Evolutionary conservation across 2,113 vertebrate species (phyloP), one percentile per base, ranked within the genome.

Genomic region (Cacatua alba): DNA sequence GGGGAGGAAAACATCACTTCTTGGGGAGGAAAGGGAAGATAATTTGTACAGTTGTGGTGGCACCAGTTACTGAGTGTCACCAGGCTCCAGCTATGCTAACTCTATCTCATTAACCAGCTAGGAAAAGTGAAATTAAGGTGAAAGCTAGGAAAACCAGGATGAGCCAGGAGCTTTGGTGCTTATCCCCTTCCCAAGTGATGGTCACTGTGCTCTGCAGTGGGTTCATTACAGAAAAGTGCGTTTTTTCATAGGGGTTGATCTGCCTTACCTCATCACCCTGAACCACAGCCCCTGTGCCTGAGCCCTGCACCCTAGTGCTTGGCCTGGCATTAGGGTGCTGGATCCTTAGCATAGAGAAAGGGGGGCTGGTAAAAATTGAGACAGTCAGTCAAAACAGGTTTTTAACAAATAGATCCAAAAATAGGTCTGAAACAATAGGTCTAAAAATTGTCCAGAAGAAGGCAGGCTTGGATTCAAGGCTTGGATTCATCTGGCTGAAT

Each of bases 381-480:
- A 14, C 24, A 60, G 8, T 70, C 31, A 9, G 33, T 64, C 8
- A 71, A 85, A 85, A 69, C 4, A 76, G 2, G 6, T 72, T 62
- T 69, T 55, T 31, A 65, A 68, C 8, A 75, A 84, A n/a, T 26
- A 71, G 23, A 60, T 82, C 48, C 11, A 3, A 93, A 94, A 70
- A 89, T 48, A 86, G 35, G 19, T 49, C 53, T 3, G 10, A 77
- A 94, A 77, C 25, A 86, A 86, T 62, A 67, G 18, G 17, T 86
- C 65, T 94, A 80, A 79, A 90, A 92, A 92, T 53, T 37, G 52
- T 33, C 11, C 68, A 81, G 68, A 86, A 84, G 41, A 60, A 67
- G 57, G 33, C 46, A 83, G 59, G 43, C 35, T 88, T 79, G 5
- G 7, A 87, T 81, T 86, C 29, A 46, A 79, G 41, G 10, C n/a